These are phyloP conservation scores for Cirrhinus molitorella DNA, from an alignment of 2,797 vertebrate genomes.

Conservation along the genomic window DNA sequence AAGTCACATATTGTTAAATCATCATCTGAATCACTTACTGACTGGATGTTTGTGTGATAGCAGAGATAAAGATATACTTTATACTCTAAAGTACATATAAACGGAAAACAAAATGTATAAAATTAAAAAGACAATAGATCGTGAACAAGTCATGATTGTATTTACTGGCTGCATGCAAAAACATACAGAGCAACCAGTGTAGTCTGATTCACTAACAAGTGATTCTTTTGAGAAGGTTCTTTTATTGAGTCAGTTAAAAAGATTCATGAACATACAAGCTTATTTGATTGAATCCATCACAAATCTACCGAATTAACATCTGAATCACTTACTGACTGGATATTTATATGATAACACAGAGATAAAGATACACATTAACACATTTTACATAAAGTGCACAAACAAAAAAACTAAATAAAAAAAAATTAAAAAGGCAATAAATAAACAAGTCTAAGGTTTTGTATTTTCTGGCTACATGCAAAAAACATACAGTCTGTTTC, in stretches of 20 bases:
- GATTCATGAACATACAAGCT: neutral
- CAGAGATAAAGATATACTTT: neutral
- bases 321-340: neutral
- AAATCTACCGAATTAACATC: no score
- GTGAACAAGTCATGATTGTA: no score
- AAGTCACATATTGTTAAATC: no score
- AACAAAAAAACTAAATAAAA: neutral
- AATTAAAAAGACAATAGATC: neutral
- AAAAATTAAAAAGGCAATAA: neutral
- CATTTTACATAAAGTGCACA: neutral
- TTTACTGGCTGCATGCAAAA: neutral
- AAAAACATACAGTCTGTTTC: no score
- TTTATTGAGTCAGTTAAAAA: no score
- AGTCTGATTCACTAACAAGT: neutral
- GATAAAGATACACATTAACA: neutral
- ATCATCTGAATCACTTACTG: neutral
- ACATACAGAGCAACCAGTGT: neutral
- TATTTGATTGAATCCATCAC: no score
- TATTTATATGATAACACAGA: no score
- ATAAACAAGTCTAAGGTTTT: no score
- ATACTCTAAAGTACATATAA: neutral
- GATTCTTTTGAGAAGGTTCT: neutral
- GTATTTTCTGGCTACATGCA: no score
- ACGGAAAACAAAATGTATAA: no score
- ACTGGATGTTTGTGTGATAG: neutral